phyloP scores from a whole-genome alignment of 1,140 invertebrate species.

The Cotesia typhae region DNA sequence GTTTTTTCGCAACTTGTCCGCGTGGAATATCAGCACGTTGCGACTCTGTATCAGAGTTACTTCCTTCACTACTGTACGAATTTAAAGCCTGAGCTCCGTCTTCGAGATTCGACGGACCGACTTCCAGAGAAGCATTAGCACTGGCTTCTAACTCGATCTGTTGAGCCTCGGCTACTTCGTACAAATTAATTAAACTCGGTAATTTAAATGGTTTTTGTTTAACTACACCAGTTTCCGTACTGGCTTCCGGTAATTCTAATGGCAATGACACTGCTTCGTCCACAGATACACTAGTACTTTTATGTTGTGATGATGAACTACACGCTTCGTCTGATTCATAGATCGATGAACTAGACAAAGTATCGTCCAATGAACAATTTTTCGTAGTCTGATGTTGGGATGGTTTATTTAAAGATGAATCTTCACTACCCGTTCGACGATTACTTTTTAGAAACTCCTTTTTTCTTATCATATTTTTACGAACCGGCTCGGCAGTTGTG shows the following conservation, averaged over 20 bases:
- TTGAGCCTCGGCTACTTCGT: slow-evolving; percentile 52
- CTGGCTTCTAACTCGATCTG: slow-evolving; percentile 53
- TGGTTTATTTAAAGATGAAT: slow-evolving; percentile 19
- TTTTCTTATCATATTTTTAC: slow-evolving; percentile 39
- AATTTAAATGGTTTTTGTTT: slow-evolving; percentile 43
- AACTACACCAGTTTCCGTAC: background rate
- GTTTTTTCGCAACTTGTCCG: slow-evolving; percentile 46
- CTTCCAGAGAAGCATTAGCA: slow-evolving; percentile 48
- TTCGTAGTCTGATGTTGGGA: background rate
- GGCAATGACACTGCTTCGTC: slow-evolving; percentile 23
- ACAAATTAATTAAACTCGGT: slow-evolving; percentile 57
- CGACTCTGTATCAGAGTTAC: slow-evolving; percentile 62
- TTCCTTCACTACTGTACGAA: slow-evolving; percentile 59
- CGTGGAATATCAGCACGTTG: slow-evolving; percentile 49
- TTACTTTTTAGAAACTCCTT: slow-evolving; percentile 39
- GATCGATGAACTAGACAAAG: background rate
- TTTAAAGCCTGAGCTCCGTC: slow-evolving; percentile 47
- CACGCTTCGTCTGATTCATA: slow-evolving; percentile 27
- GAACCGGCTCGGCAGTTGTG: slow-evolving; percentile 22
- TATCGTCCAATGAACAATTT: slow-evolving; percentile 18
- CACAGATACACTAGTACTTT: slow-evolving; percentile 4
- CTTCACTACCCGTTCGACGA: slow-evolving; percentile 32
- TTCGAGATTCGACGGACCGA: slow-evolving; percentile 41
- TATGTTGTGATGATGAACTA: slow-evolving; percentile 10
- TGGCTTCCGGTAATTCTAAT: background rate